Conservation (phyloP, 1,140 invertebrate species). For the Mamestra configurata region DNA sequence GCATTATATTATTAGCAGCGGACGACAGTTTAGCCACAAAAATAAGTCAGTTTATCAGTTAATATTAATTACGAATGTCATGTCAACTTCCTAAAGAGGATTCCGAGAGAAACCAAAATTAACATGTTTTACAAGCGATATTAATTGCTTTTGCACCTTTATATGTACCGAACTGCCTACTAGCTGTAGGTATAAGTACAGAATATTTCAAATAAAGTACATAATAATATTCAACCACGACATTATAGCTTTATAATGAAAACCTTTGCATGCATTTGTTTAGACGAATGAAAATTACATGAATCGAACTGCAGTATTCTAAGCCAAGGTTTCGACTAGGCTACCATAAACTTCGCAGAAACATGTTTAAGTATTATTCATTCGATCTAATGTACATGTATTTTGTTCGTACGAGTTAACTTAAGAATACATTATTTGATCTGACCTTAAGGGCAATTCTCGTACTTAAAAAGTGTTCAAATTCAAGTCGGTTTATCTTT, state of each 20-base stretch:
- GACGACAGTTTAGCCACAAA: too few species aligned
- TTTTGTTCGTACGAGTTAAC: neutral
- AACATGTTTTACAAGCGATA: too few species aligned
- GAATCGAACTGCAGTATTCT: neutral
- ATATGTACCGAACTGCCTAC: neutral
- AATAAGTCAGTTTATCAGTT: too few species aligned
- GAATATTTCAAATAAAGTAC: neutral
- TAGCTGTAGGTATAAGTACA: neutral
- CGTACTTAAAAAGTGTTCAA: too few species aligned
- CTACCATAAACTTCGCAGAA: neutral
- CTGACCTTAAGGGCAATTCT: too few species aligned
- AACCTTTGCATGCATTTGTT: conserved; percentile 11
- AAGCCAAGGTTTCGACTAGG: conserved; percentile 12
- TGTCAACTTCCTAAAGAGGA: too few species aligned
- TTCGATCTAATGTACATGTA: neutral
- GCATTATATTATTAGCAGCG: too few species aligned
- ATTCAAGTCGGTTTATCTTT: too few species aligned
- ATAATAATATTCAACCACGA: neutral
- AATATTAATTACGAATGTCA: too few species aligned
- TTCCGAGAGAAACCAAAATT: too few species aligned
- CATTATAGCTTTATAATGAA: conserved; percentile 27
- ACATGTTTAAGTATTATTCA: conserved; percentile 20
- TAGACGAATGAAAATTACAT: conserved; percentile 32
- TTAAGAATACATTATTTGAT: neutral
- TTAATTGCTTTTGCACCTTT: neutral